Conservation (phyloP, 2,888 invertebrate species). For the Drosophila ezoana region DNA sequence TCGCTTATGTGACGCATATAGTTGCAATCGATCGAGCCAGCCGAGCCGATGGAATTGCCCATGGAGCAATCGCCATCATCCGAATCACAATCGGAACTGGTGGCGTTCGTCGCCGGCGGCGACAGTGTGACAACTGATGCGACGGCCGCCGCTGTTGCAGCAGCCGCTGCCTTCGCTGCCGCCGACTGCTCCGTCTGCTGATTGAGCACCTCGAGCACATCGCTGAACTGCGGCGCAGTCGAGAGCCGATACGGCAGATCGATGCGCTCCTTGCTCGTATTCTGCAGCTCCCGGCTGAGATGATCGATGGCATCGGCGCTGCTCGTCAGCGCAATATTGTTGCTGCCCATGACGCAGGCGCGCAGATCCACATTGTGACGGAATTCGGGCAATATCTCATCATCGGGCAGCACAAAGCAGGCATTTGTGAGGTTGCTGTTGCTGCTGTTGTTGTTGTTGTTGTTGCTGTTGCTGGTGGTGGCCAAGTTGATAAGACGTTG, state of each 20-base stretch:
- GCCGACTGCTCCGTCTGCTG: slow-evolving; percentile 34
- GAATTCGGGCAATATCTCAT: slow-evolving; percentile 73
- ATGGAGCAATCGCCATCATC: slow-evolving; percentile 60
- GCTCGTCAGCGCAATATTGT: slow-evolving; percentile 81
- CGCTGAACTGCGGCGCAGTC: slow-evolving; percentile 50
- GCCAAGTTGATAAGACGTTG: neutral
- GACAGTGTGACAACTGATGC: slow-evolving; percentile 31
- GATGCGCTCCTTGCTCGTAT: slow-evolving; percentile 75
- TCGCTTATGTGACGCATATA: slow-evolving; percentile 84
- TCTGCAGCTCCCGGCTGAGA: slow-evolving; percentile 82
- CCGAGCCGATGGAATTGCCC: slow-evolving; percentile 23
- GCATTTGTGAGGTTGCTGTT: slow-evolving; percentile 15
- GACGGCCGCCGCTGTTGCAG: slow-evolving; percentile 1
- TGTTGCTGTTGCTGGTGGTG: slow-evolving; percentile 30
- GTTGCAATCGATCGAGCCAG: slow-evolving; percentile 43
- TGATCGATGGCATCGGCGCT: slow-evolving; percentile 76
- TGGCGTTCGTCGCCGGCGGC: slow-evolving; percentile 43
- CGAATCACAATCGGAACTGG: slow-evolving; percentile 63
- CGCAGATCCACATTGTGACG: slow-evolving; percentile 83
- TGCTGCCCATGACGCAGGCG: slow-evolving; percentile 85
- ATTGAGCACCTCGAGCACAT: slow-evolving; percentile 81
- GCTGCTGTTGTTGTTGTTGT: slow-evolving; percentile 26
- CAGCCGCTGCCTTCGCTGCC: slow-evolving; percentile 3
- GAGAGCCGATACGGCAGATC: slow-evolving; percentile 52
- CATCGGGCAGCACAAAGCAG: slow-evolving; percentile 75